A percentile compares a stretch with the other conserved stretches of the same genome.
Conservation (phyloP, 2,797 vertebrate species). For the Pangasius djambal region DNA sequence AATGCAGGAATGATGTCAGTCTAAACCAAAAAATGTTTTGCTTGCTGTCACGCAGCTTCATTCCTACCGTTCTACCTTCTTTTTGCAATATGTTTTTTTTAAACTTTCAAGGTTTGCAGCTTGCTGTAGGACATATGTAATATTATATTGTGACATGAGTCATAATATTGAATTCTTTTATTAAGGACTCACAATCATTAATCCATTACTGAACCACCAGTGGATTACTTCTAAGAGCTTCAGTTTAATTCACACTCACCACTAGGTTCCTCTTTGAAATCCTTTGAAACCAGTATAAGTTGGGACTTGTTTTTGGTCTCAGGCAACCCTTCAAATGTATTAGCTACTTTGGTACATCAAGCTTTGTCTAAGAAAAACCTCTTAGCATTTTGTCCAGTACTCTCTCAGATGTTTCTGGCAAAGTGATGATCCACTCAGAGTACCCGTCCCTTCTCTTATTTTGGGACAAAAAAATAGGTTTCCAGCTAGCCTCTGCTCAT, state of each 20-base stretch:
- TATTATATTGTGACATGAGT: not conserved
- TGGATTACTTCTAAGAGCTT: not conserved
- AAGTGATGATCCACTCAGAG: not conserved
- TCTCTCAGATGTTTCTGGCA: constrained; percentile 4
- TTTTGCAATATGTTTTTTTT: not conserved
- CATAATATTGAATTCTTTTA: not conserved
- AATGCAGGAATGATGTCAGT: not conserved
- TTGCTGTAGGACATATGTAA: not conserved
- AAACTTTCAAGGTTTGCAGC: not conserved
- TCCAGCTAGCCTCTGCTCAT: not conserved
- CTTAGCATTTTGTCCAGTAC: not conserved
- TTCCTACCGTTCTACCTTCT: no score
- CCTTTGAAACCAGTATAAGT: not conserved
- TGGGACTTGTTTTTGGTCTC: constrained; percentile 12
- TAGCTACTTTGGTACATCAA: not conserved
- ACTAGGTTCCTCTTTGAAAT: not conserved
- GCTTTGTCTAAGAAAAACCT: not conserved
- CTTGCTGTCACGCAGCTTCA: not conserved
- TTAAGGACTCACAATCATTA: not conserved
- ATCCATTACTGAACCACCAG: not conserved
- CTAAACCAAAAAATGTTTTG: not conserved
- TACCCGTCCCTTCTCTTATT: not conserved
- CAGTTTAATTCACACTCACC: not conserved
- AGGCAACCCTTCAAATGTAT: constrained; percentile 15
- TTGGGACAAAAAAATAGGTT: not conserved